A percentile compares a stretch with the other conserved stretches of the same genome.
These are phyloP conservation scores for Lucilia sericata DNA, from an alignment of 1,140 invertebrate species.

Conservation along the genomic window DNA sequence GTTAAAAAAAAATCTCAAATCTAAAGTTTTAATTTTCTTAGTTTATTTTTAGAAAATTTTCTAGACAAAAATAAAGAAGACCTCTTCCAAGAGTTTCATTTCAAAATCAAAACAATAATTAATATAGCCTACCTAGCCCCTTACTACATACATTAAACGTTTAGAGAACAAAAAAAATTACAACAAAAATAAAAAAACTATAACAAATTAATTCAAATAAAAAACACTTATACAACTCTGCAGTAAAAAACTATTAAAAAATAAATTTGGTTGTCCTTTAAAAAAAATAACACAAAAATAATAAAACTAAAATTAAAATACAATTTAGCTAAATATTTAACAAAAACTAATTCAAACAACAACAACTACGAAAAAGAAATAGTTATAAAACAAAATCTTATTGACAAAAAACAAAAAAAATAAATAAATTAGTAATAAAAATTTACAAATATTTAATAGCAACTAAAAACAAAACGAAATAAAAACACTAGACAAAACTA, in stretches of 20 bases:
- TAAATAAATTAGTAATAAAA: conserved; percentile 16
- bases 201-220: conserved; percentile 27
- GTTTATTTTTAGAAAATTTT: conserved; percentile 4
- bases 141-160: too few species aligned
- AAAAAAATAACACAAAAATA: neutral
- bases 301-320: neutral
- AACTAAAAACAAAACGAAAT: conserved; percentile 31
- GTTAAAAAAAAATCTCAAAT: neutral
- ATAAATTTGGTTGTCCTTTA: conserved; percentile 28
- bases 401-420: too few species aligned
- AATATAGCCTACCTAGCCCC: neutral
- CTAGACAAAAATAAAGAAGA: conserved; percentile 26
- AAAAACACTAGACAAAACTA: conserved; percentile 15
- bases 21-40: neutral
- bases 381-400: too few species aligned
- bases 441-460: conserved; percentile 24
- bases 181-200: conserved; percentile 19
- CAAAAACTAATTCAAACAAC: conserved; percentile 12
- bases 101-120: conserved; percentile 32
- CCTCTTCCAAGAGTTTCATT: conserved; percentile 41
- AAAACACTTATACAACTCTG: neutral
- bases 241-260: too few species aligned
- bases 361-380: too few species aligned
- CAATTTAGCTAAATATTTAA: too few species aligned
- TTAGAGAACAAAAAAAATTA: conserved; percentile 8